phyloP scores from a whole-genome alignment of 2,113 vertebrate species.

The Lutjanus erythropterus region DNA sequence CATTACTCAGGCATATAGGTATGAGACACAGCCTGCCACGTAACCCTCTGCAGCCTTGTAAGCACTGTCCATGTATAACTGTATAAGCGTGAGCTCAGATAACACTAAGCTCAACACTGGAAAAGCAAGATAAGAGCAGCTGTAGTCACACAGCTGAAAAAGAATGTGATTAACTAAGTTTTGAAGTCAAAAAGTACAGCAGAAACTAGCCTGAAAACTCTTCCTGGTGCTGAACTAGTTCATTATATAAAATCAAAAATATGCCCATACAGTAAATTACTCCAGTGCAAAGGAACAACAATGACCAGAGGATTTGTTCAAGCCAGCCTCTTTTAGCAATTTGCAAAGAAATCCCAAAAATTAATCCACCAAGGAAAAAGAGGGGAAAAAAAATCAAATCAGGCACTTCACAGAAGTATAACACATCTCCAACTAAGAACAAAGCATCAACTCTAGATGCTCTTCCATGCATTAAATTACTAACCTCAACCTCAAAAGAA shows the following conservation, averaged over 20 bases:
- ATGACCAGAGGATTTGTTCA: slow-evolving; percentile 44
- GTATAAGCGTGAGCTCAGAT: slow-evolving; percentile 44
- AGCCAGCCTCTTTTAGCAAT: background rate
- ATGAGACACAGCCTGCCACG: slow-evolving; percentile 39
- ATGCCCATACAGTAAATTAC: background rate
- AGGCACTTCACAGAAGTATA: slow-evolving; percentile 23
- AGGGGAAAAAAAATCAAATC: slow-evolving; percentile 24
- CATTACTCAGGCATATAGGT: slow-evolving; percentile 58
- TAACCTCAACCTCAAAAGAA: slow-evolving; percentile 19
- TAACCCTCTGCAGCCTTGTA: slow-evolving; percentile 32
- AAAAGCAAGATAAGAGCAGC: slow-evolving; percentile 58
- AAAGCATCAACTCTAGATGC: slow-evolving; percentile 32
- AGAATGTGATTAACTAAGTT: slow-evolving; percentile 49
- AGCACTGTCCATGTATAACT: slow-evolving; percentile 34
- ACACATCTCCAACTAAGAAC: slow-evolving; percentile 10
- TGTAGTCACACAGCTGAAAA: slow-evolving; percentile 11
- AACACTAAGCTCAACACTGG: slow-evolving; percentile 55
- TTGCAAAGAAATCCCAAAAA: slow-evolving; percentile 27
- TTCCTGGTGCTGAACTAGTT: slow-evolving; percentile 7
- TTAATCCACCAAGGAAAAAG: slow-evolving; percentile 23
- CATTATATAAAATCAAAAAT: slow-evolving; percentile 21
- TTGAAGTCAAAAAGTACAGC: slow-evolving; percentile 31
- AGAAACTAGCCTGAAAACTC: slow-evolving; percentile 12
- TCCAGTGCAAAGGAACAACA: background rate
- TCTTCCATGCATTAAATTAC: slow-evolving; percentile 36